These are phyloP conservation scores for Gobio occitaniae DNA, from an alignment of 2,797 vertebrate species.

Conservation along the genomic window DNA sequence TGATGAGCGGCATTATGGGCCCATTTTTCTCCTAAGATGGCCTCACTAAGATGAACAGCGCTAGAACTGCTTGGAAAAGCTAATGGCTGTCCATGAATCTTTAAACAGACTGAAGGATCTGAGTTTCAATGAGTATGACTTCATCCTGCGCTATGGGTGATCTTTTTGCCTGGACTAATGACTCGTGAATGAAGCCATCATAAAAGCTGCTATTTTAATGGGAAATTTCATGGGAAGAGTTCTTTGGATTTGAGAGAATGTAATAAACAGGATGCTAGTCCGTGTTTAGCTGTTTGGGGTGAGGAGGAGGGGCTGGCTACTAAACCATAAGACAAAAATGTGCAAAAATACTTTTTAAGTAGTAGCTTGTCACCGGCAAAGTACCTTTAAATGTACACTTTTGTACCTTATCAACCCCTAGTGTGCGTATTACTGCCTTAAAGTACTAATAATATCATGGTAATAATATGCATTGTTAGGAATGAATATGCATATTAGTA, in stretches of 20 bases:
- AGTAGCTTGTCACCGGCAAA: background rate
- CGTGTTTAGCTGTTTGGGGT: background rate
- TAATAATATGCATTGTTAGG: background rate
- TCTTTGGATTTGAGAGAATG: constrained; percentile 3
- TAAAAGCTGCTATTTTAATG: constrained; percentile 31
- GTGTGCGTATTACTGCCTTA: background rate
- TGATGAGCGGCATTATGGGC: constrained; percentile 22
- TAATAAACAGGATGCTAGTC: background rate
- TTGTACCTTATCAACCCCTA: background rate
- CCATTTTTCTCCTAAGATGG: constrained; percentile 46
- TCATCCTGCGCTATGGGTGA: constrained; percentile 62
- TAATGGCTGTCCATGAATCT: constrained; percentile 80
- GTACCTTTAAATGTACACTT: background rate
- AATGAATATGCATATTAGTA: background rate
- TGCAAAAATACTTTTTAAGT: background rate
- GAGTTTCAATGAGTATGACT: constrained; percentile 75
- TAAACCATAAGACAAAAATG: background rate
- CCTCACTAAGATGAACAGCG: constrained; percentile 43
- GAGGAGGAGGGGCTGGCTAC: no score
- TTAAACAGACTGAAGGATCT: constrained; percentile 77
- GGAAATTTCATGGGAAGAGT: background rate
- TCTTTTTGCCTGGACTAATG: constrained; percentile 66
- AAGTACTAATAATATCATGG: background rate
- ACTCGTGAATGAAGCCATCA: constrained; percentile 66
- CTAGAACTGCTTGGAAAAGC: constrained; percentile 69